phyloP scores from a whole-genome alignment of 2,888 invertebrate genomes.

The Amphipoea lucens region DNA sequence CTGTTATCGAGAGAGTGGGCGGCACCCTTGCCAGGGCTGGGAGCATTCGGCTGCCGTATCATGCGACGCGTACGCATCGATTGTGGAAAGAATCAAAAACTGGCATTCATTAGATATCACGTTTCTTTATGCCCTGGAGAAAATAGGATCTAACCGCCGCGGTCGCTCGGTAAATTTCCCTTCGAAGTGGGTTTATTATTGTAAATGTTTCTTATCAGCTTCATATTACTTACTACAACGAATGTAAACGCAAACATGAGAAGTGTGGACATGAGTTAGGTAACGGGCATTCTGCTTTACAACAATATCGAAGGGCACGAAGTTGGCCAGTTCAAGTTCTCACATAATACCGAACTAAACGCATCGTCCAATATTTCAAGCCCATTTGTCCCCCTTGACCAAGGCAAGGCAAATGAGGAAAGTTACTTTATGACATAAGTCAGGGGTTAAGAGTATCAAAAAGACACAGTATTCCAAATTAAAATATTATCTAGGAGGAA shows the following conservation, averaged over 20 bases:
- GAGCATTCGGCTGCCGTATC: constrained; percentile 64
- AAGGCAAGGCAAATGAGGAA: constrained; percentile 15
- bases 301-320: constrained; percentile 11
- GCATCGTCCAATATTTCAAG: constrained; percentile 2
- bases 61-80: constrained; percentile 46
- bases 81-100: constrained; percentile 37
- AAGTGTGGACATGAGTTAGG: constrained; percentile 67
- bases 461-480: background rate
- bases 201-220: constrained; percentile 79
- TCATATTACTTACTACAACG: constrained; percentile 72
- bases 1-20: constrained; percentile 82
- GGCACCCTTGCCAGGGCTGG: constrained; percentile 77
- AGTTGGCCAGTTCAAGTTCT: constrained; percentile 10
- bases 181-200: constrained; percentile 79
- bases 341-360: background rate
- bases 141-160: constrained; percentile 61
- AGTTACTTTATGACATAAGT: background rate
- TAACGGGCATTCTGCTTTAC: constrained; percentile 52
- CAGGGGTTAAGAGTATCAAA: background rate
- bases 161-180: constrained; percentile 79
- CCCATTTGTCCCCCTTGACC: constrained; percentile 3
- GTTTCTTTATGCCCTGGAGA: constrained; percentile 55
- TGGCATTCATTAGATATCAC: constrained; percentile 32
- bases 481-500: background rate
- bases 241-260: constrained; percentile 71